Base-by-base conservation (phyloP, 2,888 invertebrate genomes). In the Stenchaetothrips biformis region DNA sequence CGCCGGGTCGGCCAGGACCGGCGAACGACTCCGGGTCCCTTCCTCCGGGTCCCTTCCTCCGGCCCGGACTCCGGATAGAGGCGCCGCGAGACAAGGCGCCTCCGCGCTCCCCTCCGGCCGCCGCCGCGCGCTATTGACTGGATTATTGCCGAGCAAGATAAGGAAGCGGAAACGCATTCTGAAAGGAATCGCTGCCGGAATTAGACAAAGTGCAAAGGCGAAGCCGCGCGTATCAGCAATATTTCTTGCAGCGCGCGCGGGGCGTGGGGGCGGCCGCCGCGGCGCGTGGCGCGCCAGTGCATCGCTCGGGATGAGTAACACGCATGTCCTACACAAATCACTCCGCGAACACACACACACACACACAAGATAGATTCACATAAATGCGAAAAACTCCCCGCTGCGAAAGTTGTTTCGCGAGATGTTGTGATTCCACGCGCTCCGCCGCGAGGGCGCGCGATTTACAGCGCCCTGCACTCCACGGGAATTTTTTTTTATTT, bases 121-220 rank as follows among this genome's bases (percentile, higher is more conserved):
- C 53, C 67, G 67, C 67, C 9, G n/a, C 67, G 67, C 67, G 21
- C 21, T 37, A 37, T 74, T 25, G 67, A 74, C 67, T 74, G 67
- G 7, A 25, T 74, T 74, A 74, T 74, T 67, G 67, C 67, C n/a
- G 67, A 25, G 67, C 67, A n/a, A 11, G 11, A 25, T 25, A 25
- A 74, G 25, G 67, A 21, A 53, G 67, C 18, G 67, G 67, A 67
- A 67, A 67, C 67, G 67, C 67, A 25, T 74, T 74, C 67, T 25
- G 67, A 74, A 74, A 21, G 67, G 67, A 74, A 25, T 25, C 67
- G 67, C 25, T 9, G 25, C 67, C 67, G 67, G 67, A 74, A 74
- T 74, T 74, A 74, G 67, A 74, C 67, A 74, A 74, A 74, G 67
- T 74, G 67, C 67, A 21, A 18, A 18, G 59, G 6, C 18, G 59